Base-by-base conservation (phyloP, 2,113 vertebrate species). In the Tragelaphus strepsiceros region DNA sequence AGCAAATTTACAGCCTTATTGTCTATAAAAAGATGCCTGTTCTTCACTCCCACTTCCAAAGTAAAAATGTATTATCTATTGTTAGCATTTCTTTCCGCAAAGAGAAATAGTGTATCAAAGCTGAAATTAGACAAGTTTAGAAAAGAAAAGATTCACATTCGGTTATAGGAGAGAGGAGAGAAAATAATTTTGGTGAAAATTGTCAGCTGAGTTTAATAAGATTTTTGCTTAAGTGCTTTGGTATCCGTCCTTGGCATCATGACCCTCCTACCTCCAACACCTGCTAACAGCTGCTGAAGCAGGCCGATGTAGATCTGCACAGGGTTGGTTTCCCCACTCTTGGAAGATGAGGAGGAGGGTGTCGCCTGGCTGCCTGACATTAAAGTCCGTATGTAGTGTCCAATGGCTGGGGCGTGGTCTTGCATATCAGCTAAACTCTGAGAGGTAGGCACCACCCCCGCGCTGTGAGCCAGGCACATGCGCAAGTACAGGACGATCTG, bases 381-480 rank as follows among this genome's bases (percentile, higher is more conserved):
- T 97, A 99, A 98, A 4, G 98, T 99, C 97, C 99, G 99, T 92
- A 99, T 97, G 14, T 99, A 99, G 95, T 98, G 99, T 12, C 99
- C 99, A 39, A 99, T 99, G 89, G 99, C 99, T 32, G 99, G 99
- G 89, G 99, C 99, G 14, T 99, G 99, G 88, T 99, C 99, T 94
- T 99, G 99, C 99, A 99, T 99, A 97, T 99, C 99, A 39, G 99
- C 98, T 98, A 99, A 97, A 96, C 98, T 99, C 94, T 99, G 99
- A 14, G 99, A 99, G 90, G 99, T 97, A 93, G 99, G 99, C 12
- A 99, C 99, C 97, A 99, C 99, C 24, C 99, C 99, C 0, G 99
- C 99, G 54, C 99, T 99, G 97, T 99, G 98, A 91, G 99, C 99
- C 39, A 99, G 99, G 98, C 99, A 99, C 99, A 99, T 99, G 97